phyloP scores from a whole-genome alignment of 2,113 vertebrate species.

The Pygoscelis antarcticus region DNA sequence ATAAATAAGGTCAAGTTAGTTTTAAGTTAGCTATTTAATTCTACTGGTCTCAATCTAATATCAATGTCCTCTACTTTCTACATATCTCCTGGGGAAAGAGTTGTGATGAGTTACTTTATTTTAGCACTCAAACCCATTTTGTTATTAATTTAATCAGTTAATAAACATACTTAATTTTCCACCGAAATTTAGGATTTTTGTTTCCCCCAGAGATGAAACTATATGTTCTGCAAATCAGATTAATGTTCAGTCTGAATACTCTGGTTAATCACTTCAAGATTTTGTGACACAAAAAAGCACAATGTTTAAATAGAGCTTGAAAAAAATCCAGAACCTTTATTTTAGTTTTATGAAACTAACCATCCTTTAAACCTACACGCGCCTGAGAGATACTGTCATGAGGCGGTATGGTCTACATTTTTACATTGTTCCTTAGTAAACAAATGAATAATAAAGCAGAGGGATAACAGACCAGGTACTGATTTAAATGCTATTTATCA shows the following conservation, averaged over 20 bases:
- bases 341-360: neutral
- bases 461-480: accelerated
- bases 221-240: neutral
- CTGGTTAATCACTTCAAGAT: neutral
- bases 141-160: neutral
- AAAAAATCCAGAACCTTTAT: neutral
- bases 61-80: neutral
- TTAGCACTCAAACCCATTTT: neutral
- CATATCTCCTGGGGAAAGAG: neutral
- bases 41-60: neutral
- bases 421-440: neutral
- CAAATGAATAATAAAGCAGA: neutral
- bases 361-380: neutral
- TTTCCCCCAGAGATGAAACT: neutral
- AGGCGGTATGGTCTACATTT: neutral
- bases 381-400: neutral
- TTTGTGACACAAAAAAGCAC: neutral
- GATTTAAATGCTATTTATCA: neutral
- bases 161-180: neutral
- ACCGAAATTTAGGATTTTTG: neutral
- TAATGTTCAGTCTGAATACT: neutral
- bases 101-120: neutral
- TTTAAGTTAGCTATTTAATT: neutral
- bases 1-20: neutral
- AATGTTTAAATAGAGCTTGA: neutral